These are phyloP conservation scores for Calameuta idolon DNA, from an alignment of 2,888 invertebrate species.

Conservation along the genomic window DNA sequence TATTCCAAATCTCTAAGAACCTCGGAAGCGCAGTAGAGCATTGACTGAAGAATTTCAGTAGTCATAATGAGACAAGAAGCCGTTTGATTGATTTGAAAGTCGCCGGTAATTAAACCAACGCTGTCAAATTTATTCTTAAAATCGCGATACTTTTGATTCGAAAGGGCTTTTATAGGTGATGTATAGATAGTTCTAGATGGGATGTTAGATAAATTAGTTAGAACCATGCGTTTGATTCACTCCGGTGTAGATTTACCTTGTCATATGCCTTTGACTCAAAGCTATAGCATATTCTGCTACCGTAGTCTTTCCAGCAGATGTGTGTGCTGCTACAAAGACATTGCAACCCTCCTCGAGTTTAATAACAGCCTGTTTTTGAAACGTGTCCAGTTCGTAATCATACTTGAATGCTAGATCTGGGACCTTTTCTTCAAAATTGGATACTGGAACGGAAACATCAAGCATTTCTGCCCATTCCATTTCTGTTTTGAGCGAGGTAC, in stretches of 20 bases:
- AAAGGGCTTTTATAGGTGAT: slow-evolving; percentile 98
- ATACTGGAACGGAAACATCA: slow-evolving; percentile 84
- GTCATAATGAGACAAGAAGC: slow-evolving; percentile 99
- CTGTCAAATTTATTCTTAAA: slow-evolving; percentile 93
- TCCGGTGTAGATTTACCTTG: slow-evolving; percentile 71
- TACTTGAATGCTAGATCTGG: slow-evolving; percentile 87
- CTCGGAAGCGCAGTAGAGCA: slow-evolving; percentile 96
- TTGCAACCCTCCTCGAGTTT: slow-evolving; percentile 94
- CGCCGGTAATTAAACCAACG: slow-evolving; percentile 94
- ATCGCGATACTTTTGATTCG: slow-evolving; percentile 98
- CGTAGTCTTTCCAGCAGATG: slow-evolving; percentile 98
- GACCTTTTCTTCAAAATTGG: slow-evolving; percentile 83
- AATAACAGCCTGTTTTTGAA: slow-evolving; percentile 97
- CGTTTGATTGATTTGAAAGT: slow-evolving; percentile 93
- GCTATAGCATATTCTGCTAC: slow-evolving; percentile 99
- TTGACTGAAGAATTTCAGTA: slow-evolving; percentile 96
- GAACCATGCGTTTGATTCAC: neutral
- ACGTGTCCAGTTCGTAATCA: slow-evolving; percentile 94
- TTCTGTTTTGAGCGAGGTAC: slow-evolving; percentile 52
- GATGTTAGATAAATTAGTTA: neutral
- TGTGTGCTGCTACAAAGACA: slow-evolving; percentile 99
- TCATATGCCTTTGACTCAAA: slow-evolving; percentile 90
- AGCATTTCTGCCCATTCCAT: slow-evolving; percentile 91
- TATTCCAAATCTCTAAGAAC: slow-evolving; percentile 96
- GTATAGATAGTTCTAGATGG: slow-evolving; percentile 88